Conservation (phyloP, 1,140 invertebrate species). For the Triops cancriformis region DNA sequence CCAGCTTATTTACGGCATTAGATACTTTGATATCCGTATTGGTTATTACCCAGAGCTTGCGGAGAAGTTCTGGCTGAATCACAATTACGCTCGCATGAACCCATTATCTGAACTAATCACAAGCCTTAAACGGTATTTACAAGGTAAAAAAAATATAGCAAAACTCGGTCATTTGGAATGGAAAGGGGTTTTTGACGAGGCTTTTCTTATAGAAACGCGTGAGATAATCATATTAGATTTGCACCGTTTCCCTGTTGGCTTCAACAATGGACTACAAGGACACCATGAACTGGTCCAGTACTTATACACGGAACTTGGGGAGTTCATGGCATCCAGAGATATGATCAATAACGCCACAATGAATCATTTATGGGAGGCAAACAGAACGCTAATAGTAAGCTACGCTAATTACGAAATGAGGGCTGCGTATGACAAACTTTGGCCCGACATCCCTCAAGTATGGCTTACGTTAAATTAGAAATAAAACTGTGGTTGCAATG, state of each 20-base stretch:
- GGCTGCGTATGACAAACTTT: slow-evolving; percentile 48
- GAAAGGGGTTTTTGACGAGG: background rate
- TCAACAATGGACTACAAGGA: slow-evolving; percentile 33
- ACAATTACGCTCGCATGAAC: slow-evolving; percentile 55
- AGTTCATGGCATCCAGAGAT: slow-evolving; percentile 42
- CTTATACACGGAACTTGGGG: slow-evolving; percentile 52
- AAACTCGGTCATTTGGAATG: background rate
- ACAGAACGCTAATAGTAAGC: slow-evolving; percentile 32
- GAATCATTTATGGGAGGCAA: slow-evolving; percentile 41
- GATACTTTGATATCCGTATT: slow-evolving; percentile 68
- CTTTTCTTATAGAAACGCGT: slow-evolving; percentile 21
- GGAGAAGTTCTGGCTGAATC: slow-evolving; percentile 48
- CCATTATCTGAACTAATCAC: slow-evolving; percentile 52
- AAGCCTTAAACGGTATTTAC: slow-evolving; percentile 54
- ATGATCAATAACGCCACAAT: slow-evolving; percentile 42
- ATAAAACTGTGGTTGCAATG: background rate
- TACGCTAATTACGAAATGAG: slow-evolving; percentile 33
- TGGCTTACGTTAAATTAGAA: background rate
- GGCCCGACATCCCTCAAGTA: slow-evolving; percentile 53
- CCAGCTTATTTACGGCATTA: slow-evolving; percentile 66
- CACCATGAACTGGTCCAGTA: slow-evolving; percentile 51
- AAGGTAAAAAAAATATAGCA: slow-evolving; percentile 18
- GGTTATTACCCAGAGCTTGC: slow-evolving; percentile 53
- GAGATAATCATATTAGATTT: slow-evolving; percentile 62
- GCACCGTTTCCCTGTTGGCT: slow-evolving; percentile 59